Evolutionary conservation across 2,797 vertebrate genomes (phyloP).

Genomic region (Phaenicophaeus curvirostris): DNA sequence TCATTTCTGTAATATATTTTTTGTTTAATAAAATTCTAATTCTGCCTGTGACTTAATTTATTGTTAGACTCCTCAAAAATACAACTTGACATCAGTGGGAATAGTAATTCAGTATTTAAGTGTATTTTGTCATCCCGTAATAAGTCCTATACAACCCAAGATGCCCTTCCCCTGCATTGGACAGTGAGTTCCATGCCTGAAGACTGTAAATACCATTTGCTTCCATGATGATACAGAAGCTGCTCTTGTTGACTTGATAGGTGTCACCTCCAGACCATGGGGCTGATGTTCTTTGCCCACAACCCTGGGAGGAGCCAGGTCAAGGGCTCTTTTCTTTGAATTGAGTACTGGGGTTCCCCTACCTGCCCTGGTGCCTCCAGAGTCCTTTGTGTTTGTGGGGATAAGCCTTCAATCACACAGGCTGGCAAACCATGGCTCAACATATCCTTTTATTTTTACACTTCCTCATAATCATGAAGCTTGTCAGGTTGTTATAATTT

Average conservation of each 20-base stretch:
- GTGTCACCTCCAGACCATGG: neutral
- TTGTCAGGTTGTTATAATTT: neutral
- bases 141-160: neutral
- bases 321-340: neutral
- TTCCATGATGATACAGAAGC: neutral
- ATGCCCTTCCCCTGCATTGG: neutral
- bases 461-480: neutral
- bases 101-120: neutral
- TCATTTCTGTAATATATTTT: neutral
- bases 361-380: neutral
- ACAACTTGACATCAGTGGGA: neutral
- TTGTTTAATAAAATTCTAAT: neutral
- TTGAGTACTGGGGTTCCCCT: neutral
- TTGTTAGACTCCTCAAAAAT: neutral
- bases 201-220: neutral
- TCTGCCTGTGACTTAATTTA: neutral
- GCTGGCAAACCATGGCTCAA: neutral
- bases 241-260: neutral
- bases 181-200: neutral
- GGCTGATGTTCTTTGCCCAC: neutral
- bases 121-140: neutral
- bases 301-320: neutral
- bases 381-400: rapidly evolving
- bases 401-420: neutral
- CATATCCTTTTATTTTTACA: neutral